These are phyloP conservation scores for Ibidorhyncha struthersii DNA, from an alignment of 2,113 vertebrate species.

Conservation along the genomic window DNA sequence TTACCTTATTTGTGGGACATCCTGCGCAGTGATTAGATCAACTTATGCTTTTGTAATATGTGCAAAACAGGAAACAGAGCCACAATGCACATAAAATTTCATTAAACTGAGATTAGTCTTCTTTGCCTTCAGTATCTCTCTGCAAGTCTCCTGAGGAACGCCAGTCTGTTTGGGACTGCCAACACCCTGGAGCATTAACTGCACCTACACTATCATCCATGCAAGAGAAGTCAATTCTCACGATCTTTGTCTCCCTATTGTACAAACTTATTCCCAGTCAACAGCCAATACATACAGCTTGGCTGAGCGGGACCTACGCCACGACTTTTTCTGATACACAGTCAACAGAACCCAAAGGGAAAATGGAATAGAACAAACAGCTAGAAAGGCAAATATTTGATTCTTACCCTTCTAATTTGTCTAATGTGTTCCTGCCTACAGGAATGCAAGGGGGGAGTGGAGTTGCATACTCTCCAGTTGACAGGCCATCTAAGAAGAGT, in stretches of 20 bases:
- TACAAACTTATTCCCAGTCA: neutral
- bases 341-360: neutral
- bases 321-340: neutral
- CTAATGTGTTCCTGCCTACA: neutral
- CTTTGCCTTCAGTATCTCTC: neutral
- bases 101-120: neutral
- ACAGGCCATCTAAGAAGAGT: neutral
- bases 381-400: neutral
- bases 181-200: neutral
- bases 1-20: neutral
- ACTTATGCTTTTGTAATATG: neutral
- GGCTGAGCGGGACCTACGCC: neutral
- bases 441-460: neutral
- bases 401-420: neutral
- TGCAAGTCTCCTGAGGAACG: neutral
- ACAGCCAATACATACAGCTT: neutral
- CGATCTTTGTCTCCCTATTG: neutral
- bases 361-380: conserved; percentile 23
- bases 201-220: neutral
- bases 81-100: neutral
- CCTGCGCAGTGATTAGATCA: neutral
- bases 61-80: neutral
- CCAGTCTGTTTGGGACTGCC: neutral
- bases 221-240: neutral
- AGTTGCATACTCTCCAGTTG: neutral